Conservation (phyloP, 1,140 invertebrate species). For the Arctopsyche grandis region DNA sequence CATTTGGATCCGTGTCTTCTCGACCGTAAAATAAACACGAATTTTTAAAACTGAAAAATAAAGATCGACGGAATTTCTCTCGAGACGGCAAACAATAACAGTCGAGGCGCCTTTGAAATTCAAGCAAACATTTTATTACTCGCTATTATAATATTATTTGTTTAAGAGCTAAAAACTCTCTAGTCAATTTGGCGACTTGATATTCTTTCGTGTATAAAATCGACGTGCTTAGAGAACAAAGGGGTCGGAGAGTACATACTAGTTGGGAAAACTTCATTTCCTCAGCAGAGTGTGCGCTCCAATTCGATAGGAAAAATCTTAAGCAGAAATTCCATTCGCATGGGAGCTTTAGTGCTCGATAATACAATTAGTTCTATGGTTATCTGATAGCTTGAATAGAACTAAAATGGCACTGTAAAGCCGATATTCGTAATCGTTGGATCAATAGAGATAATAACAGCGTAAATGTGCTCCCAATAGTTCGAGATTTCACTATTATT, state of each 20-base stretch:
- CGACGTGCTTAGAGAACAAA: neutral
- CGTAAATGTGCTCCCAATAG: too few species aligned
- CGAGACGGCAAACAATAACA: constrained; percentile 17
- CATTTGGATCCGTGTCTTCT: too few species aligned
- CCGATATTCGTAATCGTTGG: neutral
- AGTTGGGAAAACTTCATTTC: constrained; percentile 5
- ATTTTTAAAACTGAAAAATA: too few species aligned
- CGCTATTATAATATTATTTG: constrained; percentile 1
- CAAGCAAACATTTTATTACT: constrained; percentile 4
- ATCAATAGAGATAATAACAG: too few species aligned
- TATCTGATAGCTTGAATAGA: constrained; percentile 34
- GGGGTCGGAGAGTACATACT: neutral
- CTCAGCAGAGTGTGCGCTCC: neutral
- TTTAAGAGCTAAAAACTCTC: neutral
- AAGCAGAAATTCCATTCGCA: constrained; percentile 43
- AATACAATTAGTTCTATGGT: constrained; percentile 48
- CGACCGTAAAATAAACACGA: too few species aligned
- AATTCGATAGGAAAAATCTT: too few species aligned
- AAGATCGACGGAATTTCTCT: neutral
- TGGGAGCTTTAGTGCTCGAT: constrained; percentile 43
- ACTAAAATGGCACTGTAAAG: neutral
- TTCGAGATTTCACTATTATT: too few species aligned
- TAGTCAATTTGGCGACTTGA: too few species aligned
- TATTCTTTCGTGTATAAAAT: neutral
- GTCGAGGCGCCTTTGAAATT: neutral